Evolutionary conservation across 2,888 invertebrate species (phyloP).

Genomic region (Erynnis tages): DNA sequence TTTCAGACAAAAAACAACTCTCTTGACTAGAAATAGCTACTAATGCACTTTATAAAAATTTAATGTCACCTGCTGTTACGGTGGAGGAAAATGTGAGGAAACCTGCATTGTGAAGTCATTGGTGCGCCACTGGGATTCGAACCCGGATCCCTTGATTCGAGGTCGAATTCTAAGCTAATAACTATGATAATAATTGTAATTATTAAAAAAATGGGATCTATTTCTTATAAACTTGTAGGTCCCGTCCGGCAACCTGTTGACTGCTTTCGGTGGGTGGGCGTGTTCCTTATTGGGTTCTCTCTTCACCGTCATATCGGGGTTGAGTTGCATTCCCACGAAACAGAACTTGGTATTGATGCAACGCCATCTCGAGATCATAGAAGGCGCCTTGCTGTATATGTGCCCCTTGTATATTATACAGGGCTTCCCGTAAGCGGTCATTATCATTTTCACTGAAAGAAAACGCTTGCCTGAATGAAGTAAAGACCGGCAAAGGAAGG

Average conservation of each 20-base stretch:
- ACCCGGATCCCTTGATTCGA: no score
- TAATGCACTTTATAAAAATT: no score
- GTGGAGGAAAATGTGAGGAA: no score
- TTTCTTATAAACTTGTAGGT: conserved; percentile 22
- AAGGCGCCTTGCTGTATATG: conserved; percentile 52
- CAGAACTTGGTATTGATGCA: conserved; percentile 49
- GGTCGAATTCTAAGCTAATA: no score
- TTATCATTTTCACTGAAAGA: conserved; percentile 43
- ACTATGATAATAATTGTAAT: background rate
- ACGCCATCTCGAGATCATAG: conserved; percentile 44
- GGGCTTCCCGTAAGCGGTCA: conserved; percentile 47
- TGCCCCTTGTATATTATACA: conserved; percentile 53
- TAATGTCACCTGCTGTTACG: no score
- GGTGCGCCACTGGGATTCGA: no score
- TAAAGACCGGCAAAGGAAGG: no score
- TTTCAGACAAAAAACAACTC: no score
- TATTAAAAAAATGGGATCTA: conserved; percentile 11
- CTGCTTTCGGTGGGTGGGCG: conserved; percentile 19
- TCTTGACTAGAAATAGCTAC: no score
- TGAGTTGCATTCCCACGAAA: conserved; percentile 38
- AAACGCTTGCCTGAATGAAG: background rate
- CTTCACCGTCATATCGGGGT: conserved; percentile 26
- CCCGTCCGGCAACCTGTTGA: conserved; percentile 12
- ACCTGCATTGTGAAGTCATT: no score
- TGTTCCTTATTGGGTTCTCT: conserved; percentile 24